Evolutionary conservation across 2,113 vertebrate species (phyloP), one percentile per base, ranked within the genome.

Genomic region (Microtus pennsylvanicus): DNA sequence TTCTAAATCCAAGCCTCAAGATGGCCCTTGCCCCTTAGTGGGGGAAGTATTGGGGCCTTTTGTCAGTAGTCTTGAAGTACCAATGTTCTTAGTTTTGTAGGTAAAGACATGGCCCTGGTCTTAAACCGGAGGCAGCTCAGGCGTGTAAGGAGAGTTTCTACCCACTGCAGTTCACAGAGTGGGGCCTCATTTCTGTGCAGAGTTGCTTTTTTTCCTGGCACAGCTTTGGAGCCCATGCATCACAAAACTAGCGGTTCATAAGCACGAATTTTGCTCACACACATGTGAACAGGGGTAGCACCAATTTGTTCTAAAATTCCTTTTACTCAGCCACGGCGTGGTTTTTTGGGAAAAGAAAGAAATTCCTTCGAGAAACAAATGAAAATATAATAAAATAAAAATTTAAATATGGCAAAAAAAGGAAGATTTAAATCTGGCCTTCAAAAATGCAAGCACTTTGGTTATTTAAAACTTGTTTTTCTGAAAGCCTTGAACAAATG

Each of bases 391-490:
- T 76, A 14, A 55, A 80, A 88, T 69, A 92, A 77, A 94, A 67
- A 50, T 17, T 80, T 93, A 69, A 94, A 91, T 75, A 58, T 21
- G 14, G 58, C 45, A 45, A 33, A 89, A 55, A 87, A 90, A 87
- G 22, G 12, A 35, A 13, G 24, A 87, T 76, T 95, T 72, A 21
- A 88, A 85, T 63, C 35, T 81, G 67, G 11, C 42, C 83, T 55
- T 50, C 8, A 28, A 94, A 87, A 87, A 58, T 42, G 4, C 72
- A 63, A 87, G n/a, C 21, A 38, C 69, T 87, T 94, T 65, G 33
- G 94, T 80, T n/a, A 45, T 93, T 96, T 95, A 87, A 95, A 93
- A 91, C 26, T 55, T 65, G 52, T 77, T 91, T 91, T 89, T 50
- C 47, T 38, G 61, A 93, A 55, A 90, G 91, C 13, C 6, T 69